Percentiles rank a stretch among this genome's conserved stretches.
These are phyloP conservation scores for Tolypeutes matacus DNA, from an alignment of 2,797 vertebrate genomes.

Conservation along the genomic window DNA sequence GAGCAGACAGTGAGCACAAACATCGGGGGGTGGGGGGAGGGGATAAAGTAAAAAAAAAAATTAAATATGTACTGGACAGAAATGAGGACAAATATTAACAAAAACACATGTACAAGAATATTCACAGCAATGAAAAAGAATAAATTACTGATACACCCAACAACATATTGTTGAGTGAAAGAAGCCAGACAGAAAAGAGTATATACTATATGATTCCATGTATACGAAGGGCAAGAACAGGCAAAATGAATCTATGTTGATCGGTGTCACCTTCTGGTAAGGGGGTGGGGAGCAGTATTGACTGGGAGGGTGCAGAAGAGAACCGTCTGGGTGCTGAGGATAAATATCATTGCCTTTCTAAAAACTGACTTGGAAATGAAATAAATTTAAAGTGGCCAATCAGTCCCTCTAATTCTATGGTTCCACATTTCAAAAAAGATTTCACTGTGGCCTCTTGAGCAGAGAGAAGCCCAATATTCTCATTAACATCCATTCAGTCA, in stretches of 20 bases:
- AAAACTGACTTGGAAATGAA: constrained; percentile 29
- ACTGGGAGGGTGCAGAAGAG: background rate
- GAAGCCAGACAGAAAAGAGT: background rate
- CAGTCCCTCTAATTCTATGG: background rate
- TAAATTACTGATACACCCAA: background rate
- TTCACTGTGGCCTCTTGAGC: background rate
- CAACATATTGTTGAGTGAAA: background rate
- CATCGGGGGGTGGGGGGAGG: no score
- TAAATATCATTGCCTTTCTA: background rate
- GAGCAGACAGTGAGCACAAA: no score
- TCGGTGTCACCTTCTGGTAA: background rate
- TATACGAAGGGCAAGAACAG: background rate
- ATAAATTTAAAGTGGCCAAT: background rate
- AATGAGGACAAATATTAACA: background rate
- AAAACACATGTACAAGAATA: background rate
- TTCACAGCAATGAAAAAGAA: background rate
- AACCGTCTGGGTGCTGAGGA: background rate
- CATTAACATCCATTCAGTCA: background rate
- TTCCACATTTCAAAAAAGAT: constrained; percentile 26
- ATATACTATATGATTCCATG: background rate
- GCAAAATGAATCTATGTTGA: constrained; percentile 18
- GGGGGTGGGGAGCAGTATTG: background rate
- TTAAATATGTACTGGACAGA: background rate
- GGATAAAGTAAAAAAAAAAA: no score
- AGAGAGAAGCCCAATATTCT: background rate